These are phyloP conservation scores for Rousettus madagascariensis DNA, from an alignment of 2,797 vertebrate genomes.

Conservation along the genomic window DNA sequence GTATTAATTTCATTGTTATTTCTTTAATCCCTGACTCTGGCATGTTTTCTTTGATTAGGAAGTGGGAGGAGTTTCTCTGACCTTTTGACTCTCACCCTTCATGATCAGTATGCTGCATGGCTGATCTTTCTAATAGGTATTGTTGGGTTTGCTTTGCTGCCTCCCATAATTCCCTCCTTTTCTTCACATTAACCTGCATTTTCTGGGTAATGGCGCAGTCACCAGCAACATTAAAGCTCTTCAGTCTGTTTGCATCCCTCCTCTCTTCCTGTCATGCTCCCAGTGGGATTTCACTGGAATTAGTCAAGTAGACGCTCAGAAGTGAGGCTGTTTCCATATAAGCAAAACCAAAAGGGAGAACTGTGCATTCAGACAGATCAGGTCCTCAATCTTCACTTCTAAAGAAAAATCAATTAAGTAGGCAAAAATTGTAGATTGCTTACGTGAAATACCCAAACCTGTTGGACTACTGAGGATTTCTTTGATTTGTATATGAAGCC, in stretches of 20 bases:
- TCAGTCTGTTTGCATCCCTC: background rate
- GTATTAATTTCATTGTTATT: background rate
- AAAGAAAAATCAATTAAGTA: background rate
- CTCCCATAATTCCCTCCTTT: conserved; percentile 30
- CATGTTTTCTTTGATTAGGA: conserved; percentile 50
- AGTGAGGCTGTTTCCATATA: background rate
- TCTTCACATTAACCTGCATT: conserved; percentile 60
- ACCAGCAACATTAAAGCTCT: conserved; percentile 3
- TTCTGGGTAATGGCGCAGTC: conserved; percentile 22
- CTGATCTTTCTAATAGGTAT: background rate
- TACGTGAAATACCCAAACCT: background rate
- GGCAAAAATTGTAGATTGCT: background rate
- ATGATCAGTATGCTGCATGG: conserved; percentile 44
- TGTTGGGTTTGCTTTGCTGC: background rate
- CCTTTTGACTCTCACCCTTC: conserved; percentile 42
- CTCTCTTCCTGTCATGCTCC: background rate
- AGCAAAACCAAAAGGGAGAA: background rate
- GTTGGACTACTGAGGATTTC: background rate
- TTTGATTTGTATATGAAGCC: background rate
- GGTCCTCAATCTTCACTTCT: background rate
- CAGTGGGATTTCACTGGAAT: background rate
- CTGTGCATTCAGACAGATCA: background rate
- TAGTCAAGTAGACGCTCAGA: background rate
- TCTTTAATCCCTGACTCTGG: background rate
- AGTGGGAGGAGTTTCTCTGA: background rate